phyloP scores from a whole-genome alignment of 2,888 invertebrate species.

The Watsonalla cultraria region DNA sequence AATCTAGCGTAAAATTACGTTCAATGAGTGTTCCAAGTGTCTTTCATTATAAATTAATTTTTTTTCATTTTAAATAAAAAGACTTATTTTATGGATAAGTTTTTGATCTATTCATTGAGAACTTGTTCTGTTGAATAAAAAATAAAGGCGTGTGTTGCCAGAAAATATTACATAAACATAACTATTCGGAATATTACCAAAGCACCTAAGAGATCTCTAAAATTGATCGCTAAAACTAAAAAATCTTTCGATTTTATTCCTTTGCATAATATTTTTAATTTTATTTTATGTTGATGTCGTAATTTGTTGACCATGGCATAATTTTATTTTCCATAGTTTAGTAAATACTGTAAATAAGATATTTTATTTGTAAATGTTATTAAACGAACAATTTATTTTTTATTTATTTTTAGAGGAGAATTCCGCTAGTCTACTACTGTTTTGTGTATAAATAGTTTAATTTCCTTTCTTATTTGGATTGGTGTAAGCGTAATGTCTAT shows the following conservation, averaged over 20 bases:
- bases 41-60: no score
- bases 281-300: neutral
- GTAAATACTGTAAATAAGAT: slow-evolving; percentile 34
- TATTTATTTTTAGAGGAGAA: slow-evolving; percentile 34
- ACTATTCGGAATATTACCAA: slow-evolving; percentile 58
- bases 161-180: neutral
- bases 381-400: slow-evolving; percentile 45
- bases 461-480: slow-evolving; percentile 24
- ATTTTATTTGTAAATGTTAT: slow-evolving; percentile 11
- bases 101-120: no score
- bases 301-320: slow-evolving; percentile 16
- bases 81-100: no score
- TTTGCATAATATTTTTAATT: slow-evolving; percentile 4
- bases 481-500: slow-evolving; percentile 27
- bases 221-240: slow-evolving; percentile 40
- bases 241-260: slow-evolving; percentile 7
- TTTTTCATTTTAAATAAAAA: no score
- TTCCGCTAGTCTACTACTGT: slow-evolving; percentile 44
- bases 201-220: slow-evolving; percentile 57
- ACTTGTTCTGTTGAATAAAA: no score
- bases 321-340: slow-evolving; percentile 7
- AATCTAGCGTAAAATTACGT: no score
- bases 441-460: slow-evolving; percentile 1
- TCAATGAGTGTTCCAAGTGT: no score
- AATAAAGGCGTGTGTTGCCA: neutral